Evolutionary conservation across 2,113 vertebrate genomes (phyloP).

Genomic region (Tetrao urogallus): DNA sequence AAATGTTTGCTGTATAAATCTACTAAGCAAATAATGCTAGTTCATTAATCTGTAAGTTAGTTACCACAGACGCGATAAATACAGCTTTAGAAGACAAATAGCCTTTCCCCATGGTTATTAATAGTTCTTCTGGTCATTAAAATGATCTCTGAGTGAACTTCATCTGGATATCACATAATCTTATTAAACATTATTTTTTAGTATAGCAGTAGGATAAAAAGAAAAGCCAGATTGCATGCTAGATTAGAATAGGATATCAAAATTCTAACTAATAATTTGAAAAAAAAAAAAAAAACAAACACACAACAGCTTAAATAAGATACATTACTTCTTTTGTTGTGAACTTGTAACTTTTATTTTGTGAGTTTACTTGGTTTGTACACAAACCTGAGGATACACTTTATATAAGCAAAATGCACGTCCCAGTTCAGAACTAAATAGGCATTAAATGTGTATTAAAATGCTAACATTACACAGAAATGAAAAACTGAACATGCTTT

Average conservation of each 20-base stretch:
- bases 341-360: not conserved
- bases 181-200: not conserved
- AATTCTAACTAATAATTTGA: not conserved
- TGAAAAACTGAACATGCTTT: not conserved
- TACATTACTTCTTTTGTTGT: not conserved
- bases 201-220: not conserved
- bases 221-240: not conserved
- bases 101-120: not conserved
- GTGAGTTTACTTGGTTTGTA: not conserved
- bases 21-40: not conserved
- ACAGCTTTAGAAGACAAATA: not conserved
- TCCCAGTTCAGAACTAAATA: not conserved
- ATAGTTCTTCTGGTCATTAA: not conserved
- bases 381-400: not conserved
- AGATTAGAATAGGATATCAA: not conserved
- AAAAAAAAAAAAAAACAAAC: not conserved
- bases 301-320: not conserved
- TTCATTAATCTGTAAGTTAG: not conserved
- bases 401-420: not conserved
- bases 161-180: not conserved
- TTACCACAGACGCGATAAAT: not conserved
- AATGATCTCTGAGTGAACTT: not conserved
- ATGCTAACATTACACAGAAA: not conserved
- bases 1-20: not conserved
- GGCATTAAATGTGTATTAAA: not conserved